Percentiles rank a stretch among this genome's conserved stretches.
Conservation (phyloP, 1,140 invertebrate species). For the Penaeus vannamei region DNA sequence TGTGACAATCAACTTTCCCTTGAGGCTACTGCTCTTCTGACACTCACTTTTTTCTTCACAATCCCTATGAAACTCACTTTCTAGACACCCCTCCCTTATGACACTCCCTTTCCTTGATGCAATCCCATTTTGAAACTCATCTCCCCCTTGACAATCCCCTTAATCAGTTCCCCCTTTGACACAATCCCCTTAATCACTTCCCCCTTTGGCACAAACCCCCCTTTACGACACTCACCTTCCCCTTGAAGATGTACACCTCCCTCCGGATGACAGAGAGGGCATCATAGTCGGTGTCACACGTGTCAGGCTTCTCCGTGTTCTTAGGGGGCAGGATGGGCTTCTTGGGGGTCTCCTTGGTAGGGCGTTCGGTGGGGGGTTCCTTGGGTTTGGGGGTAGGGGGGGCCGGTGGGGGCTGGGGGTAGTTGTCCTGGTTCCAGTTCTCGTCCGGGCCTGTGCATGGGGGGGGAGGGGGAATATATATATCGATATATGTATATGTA, state of each 20-base stretch:
- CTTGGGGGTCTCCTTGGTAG: conserved; percentile 54
- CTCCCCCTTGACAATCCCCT: conserved; percentile 74
- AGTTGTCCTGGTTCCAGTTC: conserved; percentile 69
- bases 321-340: conserved; percentile 34
- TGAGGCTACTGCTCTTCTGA: too few relatives aligned
- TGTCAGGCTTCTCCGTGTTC: conserved; percentile 65
- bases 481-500: too few relatives aligned
- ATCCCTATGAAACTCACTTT: too few relatives aligned
- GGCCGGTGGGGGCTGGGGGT: conserved; percentile 71
- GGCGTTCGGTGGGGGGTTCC: conserved; percentile 59
- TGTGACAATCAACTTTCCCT: too few relatives aligned
- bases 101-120: too few relatives aligned
- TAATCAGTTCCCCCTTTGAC: too few relatives aligned
- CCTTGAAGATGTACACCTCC: conserved; percentile 75
- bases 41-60: too few relatives aligned
- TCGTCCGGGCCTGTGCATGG: conserved; percentile 57
- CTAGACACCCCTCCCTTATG: too few relatives aligned
- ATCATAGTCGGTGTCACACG: conserved; percentile 71
- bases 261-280: conserved; percentile 74
- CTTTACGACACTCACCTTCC: conserved; percentile 70
- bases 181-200: too few relatives aligned
- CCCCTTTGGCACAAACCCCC: too few relatives aligned
- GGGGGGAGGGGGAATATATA: too few relatives aligned
- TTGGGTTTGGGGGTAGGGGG: conserved; percentile 72
- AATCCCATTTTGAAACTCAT: conserved; percentile 71